These are phyloP conservation scores for Pseudomyrmex concolor DNA, from an alignment of 1,140 invertebrate species.

Conservation along the genomic window DNA sequence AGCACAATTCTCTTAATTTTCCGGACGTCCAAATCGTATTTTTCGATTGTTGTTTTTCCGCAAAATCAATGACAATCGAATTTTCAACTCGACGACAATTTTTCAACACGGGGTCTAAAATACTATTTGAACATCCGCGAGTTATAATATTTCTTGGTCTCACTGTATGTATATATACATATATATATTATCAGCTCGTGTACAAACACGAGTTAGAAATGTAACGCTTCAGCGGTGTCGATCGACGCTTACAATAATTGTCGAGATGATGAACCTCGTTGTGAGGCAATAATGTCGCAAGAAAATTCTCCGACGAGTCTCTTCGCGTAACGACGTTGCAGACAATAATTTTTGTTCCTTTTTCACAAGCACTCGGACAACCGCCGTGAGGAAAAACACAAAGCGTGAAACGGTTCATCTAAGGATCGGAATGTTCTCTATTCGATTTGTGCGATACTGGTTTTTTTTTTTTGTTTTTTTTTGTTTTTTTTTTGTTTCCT, in stretches of 20 bases:
- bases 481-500: too few species aligned
- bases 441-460: constrained; percentile 11
- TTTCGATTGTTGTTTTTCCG: not conserved
- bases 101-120: not conserved
- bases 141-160: not conserved
- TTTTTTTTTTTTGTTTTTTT: too few species aligned
- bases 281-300: too few species aligned
- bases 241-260: too few species aligned
- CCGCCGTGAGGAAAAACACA: not conserved
- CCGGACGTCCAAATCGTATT: not conserved
- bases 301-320: too few species aligned
- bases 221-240: not conserved
- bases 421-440: not conserved
- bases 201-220: not conserved
- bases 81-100: not conserved
- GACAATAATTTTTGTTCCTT: too few species aligned
- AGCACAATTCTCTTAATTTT: not conserved
- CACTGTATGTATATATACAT: not conserved
- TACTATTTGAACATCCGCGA: not conserved
- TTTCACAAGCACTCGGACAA: not conserved
- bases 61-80: not conserved
- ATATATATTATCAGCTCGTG: not conserved
- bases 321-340: too few species aligned
- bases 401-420: not conserved
- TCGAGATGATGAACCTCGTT: too few species aligned